Evolutionary conservation across 2,113 vertebrate genomes (phyloP), one percentile per base, ranked within the genome.

Genomic region (Platysternon megacephalum): DNA sequence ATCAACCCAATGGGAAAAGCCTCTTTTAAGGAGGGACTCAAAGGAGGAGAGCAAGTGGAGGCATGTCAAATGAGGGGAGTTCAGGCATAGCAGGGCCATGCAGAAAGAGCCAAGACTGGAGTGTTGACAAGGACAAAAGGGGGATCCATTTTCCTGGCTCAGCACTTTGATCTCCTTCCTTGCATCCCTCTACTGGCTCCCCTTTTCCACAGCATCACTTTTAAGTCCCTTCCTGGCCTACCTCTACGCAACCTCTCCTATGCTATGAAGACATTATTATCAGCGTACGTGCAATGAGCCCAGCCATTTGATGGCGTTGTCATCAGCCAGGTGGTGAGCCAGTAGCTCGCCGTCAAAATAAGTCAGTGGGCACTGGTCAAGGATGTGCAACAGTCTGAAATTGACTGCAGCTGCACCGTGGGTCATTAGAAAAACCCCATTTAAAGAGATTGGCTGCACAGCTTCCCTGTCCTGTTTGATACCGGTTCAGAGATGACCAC

Each of bases 1-100:
- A 44, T 46, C 74, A 78, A 26, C 13, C 26, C 12, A 11, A 5
- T 16, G 74, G 74, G 42, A 78, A 81, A 22, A 87, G 8, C 49
- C 49, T 53, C 29, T 35, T 35, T 0, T 1, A 42, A 86, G 72
- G 76, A 39, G 39, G 32, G 44, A 14, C 72, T 84, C 17, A 56
- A 19, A 74, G 85, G 51, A 80, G 12, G 0, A 68, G n/a, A 24
- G 19, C 4, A 21, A 53, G 3, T 17, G 79, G 86, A 74, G 52
- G 5, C 13, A 16, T 22, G 42, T 83, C 82, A 0, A 0, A 78
- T 26, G 61, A 44, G 28, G 49, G 51, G 44, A 46, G 21, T 8
- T 68, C 35, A 68, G 65, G 19, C 35, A 21, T 72, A 35, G 10
- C 21, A 39, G 4, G 19, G n/a, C n/a, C 2, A 1, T 42, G 35